Evolutionary conservation across 1,140 invertebrate species (phyloP), one percentile per base, ranked within the genome.

Genomic region (Phortica variegata): DNA sequence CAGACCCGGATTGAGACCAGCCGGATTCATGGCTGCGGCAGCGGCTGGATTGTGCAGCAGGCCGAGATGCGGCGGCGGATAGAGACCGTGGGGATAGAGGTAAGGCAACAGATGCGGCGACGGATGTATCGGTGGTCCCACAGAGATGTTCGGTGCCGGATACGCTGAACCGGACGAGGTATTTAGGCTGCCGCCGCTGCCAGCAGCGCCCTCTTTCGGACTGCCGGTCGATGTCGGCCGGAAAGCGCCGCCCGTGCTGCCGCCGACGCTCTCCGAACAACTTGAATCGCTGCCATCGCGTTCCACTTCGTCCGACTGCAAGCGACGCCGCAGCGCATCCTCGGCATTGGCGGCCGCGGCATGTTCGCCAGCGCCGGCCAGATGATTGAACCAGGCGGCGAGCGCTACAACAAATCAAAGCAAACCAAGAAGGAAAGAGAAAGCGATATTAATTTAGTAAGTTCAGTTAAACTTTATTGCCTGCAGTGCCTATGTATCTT

Each of bases 91-190:
- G 0, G 88, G 87, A 73, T 93, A 93, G 12, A 95, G 83, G 80
- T 93, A 95, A 45, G 91, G 91, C 55, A 94, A 79, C 39, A 93
- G 80, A 70, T 86, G 84, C 29, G 84, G 83, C 12, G 89, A 89
- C 9, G 90, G 90, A 63, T 93, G 90, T 9, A 92, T 86, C 7
- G 91, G 90, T 15, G 90, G 90, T 8, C 91, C 91, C 3, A 93
- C 85, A 5, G 87, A 90, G 17, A 93, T 90, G 77, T 92, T 91
- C 2, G 89, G 89, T 33, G 88, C 84, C 2, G 89, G 89, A 53
- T 88, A 88, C 49, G 85, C 81, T 15, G 76, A 69, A 15, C 76
- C 77, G 42, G 82, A 80, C 18, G 81, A 82, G n/a, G 65, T 54
- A 43, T 52, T 61, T 0, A 73, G 15, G 83, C 84, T 21, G 7